Conservation (phyloP, 2,888 invertebrate genomes). For the Drosophila differens region DNA sequence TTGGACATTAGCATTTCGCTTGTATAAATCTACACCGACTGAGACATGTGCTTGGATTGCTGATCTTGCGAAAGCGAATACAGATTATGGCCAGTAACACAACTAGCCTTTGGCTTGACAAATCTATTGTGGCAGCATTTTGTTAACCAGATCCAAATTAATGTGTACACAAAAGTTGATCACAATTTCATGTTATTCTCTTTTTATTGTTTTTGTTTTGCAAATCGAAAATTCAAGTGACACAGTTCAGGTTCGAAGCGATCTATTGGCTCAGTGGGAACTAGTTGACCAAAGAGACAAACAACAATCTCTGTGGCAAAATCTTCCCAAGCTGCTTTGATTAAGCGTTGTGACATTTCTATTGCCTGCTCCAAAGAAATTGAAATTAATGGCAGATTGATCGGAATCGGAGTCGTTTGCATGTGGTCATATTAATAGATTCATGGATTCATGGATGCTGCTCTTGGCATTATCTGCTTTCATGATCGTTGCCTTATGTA, state of each 20-base stretch:
- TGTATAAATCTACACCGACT: slow-evolving; percentile 25
- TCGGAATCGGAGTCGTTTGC: slow-evolving; percentile 40
- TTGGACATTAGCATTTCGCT: slow-evolving; percentile 9
- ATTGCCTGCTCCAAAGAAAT: slow-evolving; percentile 63
- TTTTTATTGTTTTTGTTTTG: background rate
- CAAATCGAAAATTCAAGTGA: slow-evolving; percentile 30
- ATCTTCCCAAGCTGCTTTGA: slow-evolving; percentile 78
- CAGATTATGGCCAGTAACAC: slow-evolving; percentile 31
- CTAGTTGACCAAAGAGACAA: slow-evolving; percentile 45
- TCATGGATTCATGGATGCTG: slow-evolving; percentile 25
- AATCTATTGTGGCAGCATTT: slow-evolving; percentile 41
- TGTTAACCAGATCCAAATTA: slow-evolving; percentile 46
- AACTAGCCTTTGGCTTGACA: slow-evolving; percentile 27
- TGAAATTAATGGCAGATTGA: slow-evolving; percentile 77
- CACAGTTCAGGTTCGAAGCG: slow-evolving; percentile 31
- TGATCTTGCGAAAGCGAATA: slow-evolving; percentile 30
- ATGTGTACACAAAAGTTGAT: slow-evolving; percentile 34
- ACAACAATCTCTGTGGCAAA: slow-evolving; percentile 33
- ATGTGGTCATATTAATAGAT: slow-evolving; percentile 60
- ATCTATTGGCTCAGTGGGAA: slow-evolving; percentile 62
- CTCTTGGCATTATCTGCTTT: slow-evolving; percentile 38
- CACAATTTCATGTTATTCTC: slow-evolving; percentile 9
- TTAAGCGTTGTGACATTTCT: slow-evolving; percentile 76
- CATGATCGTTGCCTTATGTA: slow-evolving; percentile 45
- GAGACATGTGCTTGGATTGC: slow-evolving; percentile 27